These are phyloP conservation scores for Sinotaia quadrata DNA, from an alignment of 2,888 invertebrate genomes.

Conservation along the genomic window DNA sequence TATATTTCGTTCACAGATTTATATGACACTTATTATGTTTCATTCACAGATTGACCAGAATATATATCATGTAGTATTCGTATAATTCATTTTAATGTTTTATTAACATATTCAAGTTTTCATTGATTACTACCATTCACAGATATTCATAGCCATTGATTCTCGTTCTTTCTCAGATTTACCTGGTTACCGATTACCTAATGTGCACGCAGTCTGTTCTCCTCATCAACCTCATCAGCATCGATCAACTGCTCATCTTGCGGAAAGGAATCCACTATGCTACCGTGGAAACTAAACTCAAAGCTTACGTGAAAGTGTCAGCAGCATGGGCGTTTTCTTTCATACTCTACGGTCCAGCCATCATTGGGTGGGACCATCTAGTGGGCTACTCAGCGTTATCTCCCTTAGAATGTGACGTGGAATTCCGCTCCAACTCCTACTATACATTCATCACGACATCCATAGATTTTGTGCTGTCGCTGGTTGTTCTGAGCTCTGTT, in stretches of 20 bases:
- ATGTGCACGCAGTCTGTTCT: constrained; percentile 49
- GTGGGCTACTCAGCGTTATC: constrained; percentile 44
- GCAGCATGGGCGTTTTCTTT: constrained; percentile 49
- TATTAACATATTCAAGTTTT: too few relatives aligned
- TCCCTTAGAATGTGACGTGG: constrained; percentile 50
- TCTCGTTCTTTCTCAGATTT: too few relatives aligned
- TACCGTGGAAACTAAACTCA: constrained; percentile 39
- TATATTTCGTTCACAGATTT: too few relatives aligned
- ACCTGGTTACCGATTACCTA: constrained; percentile 47
- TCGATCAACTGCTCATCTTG: constrained; percentile 49
- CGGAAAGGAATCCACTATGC: constrained; percentile 43
- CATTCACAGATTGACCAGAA: too few relatives aligned
- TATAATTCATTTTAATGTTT: too few relatives aligned
- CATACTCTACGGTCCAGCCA: constrained; percentile 49
- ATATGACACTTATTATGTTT: too few relatives aligned
- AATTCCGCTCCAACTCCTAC: constrained; percentile 44
- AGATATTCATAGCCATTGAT: too few relatives aligned
- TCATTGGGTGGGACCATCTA: constrained; percentile 53
- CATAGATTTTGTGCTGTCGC: constrained; percentile 51
- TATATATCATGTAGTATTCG: too few relatives aligned
- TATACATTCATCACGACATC: constrained; percentile 47
- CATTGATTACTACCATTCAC: too few relatives aligned
- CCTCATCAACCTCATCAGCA: constrained; percentile 52
- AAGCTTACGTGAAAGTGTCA: constrained; percentile 36
- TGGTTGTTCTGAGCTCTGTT: constrained; percentile 39